A percentile compares a stretch with the other conserved stretches of the same genome.
These are phyloP conservation scores for Hetaerina titia DNA, from an alignment of 2,888 invertebrate species.

Conservation along the genomic window DNA sequence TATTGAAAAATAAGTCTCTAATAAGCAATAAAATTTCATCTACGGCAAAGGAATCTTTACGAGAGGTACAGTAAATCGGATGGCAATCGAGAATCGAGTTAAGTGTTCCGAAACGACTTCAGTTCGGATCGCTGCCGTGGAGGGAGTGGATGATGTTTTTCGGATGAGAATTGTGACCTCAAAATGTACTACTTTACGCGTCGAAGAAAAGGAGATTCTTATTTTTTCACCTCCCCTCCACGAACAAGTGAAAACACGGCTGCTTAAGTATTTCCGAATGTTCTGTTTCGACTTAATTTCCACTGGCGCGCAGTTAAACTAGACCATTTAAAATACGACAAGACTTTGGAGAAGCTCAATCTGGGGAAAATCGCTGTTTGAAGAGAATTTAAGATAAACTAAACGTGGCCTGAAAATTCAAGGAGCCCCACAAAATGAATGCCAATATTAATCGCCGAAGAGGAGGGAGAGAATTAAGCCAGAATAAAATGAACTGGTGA, in stretches of 20 bases:
- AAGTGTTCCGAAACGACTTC: no score
- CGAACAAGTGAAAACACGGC: neutral
- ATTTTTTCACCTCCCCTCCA: no score
- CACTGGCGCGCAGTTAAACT: neutral
- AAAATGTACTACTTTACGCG: no score
- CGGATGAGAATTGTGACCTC: no score
- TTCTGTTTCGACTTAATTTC: neutral
- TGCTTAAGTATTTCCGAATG: neutral
- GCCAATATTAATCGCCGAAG: neutral
- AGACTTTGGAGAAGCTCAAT: neutral
- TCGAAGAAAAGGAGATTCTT: no score
- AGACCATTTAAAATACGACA: neutral
- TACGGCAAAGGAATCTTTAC: no score
- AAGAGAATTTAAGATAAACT: neutral
- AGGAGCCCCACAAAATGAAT: neutral
- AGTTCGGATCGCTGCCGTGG: no score
- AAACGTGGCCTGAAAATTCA: neutral
- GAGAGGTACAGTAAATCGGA: no score
- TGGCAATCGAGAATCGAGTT: no score
- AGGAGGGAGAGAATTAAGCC: neutral
- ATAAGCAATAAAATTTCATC: no score
- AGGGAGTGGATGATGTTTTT: no score
- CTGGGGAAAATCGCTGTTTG: neutral
- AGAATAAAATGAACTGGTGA: neutral
- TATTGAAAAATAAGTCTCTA: no score